Conservation (phyloP, 2,888 invertebrate genomes). For the Caenorhabditis macrosperma region DNA sequence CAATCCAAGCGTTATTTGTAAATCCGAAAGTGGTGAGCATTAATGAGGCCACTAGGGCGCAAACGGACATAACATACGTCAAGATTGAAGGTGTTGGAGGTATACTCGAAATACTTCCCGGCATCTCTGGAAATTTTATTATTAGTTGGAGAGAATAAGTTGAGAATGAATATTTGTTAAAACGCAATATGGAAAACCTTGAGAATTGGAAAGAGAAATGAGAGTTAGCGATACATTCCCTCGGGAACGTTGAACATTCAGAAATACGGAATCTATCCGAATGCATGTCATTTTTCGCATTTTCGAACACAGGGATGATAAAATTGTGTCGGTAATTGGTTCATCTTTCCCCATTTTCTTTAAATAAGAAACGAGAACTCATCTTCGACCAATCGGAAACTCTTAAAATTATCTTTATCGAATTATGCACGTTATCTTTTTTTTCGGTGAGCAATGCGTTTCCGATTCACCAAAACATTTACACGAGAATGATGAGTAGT, state of each 20-base stretch:
- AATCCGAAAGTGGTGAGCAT: conserved; percentile 38
- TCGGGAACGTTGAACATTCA: conserved; percentile 18
- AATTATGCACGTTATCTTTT: no score
- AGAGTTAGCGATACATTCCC: background rate
- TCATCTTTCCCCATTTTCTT: no score
- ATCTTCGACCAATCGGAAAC: no score
- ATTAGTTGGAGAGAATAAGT: background rate
- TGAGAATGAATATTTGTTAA: background rate
- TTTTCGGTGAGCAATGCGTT: no score
- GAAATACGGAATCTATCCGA: conserved; percentile 12
- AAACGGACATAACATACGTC: conserved; percentile 29
- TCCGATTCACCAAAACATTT: no score
- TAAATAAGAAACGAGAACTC: no score
- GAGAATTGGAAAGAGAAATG: conserved; percentile 9
- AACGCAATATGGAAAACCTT: background rate
- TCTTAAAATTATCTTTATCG: no score
- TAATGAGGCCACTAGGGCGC: conserved; percentile 25
- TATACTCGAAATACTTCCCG: conserved; percentile 31
- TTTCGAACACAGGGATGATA: background rate
- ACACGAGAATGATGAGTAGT: no score
- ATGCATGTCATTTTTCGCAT: background rate
- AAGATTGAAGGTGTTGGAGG: conserved; percentile 18
- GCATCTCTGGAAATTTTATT: conserved; percentile 21
- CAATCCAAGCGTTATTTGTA: conserved; percentile 51
- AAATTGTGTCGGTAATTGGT: no score